phyloP scores from a whole-genome alignment of 2,797 vertebrate genomes.

The Poecilia wingei region DNA sequence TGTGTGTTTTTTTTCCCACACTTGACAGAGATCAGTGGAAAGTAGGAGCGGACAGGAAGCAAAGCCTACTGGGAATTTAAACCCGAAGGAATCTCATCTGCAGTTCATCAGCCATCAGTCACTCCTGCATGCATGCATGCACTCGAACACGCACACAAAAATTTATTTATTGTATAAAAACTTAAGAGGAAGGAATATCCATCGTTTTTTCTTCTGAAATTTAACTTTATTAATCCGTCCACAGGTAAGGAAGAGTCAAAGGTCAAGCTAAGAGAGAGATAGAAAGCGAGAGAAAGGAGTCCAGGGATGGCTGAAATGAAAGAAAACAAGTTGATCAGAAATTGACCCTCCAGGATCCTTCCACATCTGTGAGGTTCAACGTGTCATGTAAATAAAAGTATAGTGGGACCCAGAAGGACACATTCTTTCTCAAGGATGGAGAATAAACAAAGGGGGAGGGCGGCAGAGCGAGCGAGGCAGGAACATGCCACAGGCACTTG shows the following conservation, averaged over 20 bases:
- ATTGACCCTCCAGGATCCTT: conserved; percentile 29
- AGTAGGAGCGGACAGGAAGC: conserved; percentile 75
- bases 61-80: conserved; percentile 75
- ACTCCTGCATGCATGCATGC: conserved; percentile 33
- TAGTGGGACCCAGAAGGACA: conserved; percentile 63
- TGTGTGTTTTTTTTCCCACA: conserved; percentile 79
- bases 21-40: conserved; percentile 56
- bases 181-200: not conserved
- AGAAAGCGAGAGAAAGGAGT: no score
- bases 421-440: conserved; percentile 75
- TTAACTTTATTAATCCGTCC: not conserved
- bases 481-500: conserved; percentile 42
- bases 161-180: conserved; percentile 41
- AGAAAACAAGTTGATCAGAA: not conserved
- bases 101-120: conserved; percentile 72
- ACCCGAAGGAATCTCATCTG: conserved; percentile 80
- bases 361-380: conserved; percentile 53
- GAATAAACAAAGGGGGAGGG: conserved; percentile 43
- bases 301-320: not conserved
- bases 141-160: conserved; percentile 21
- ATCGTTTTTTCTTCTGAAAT: not conserved
- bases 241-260: not conserved
- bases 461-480: conserved; percentile 15
- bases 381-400: conserved; percentile 64
- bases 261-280: not conserved